Conservation (phyloP, 2,113 vertebrate genomes). For the Melanocharis versteri region DNA sequence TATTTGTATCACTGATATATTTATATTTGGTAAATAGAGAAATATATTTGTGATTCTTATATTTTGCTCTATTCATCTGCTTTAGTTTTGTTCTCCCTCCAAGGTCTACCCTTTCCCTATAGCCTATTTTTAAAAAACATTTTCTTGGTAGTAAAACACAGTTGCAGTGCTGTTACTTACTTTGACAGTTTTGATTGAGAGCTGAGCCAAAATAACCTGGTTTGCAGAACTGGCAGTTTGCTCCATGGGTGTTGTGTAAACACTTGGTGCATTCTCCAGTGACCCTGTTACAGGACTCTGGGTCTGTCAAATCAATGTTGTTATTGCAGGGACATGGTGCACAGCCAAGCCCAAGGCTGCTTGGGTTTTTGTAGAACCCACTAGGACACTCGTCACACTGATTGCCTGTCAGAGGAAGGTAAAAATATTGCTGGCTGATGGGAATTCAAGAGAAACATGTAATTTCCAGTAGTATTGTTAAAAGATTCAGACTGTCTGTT, state of each 20-base stretch:
- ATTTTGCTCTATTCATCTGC: neutral
- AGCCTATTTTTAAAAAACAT: neutral
- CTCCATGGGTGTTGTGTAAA: conserved; percentile 80
- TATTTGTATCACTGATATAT: neutral
- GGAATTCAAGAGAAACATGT: neutral
- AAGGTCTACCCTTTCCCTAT: neutral
- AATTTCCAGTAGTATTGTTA: neutral
- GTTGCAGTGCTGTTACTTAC: conserved; percentile 50
- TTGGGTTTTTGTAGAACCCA: conserved; percentile 80
- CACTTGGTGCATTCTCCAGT: conserved; percentile 82
- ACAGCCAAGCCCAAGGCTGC: conserved; percentile 56
- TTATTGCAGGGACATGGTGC: conserved; percentile 79
- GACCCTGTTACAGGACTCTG: conserved; percentile 70
- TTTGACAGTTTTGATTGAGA: conserved; percentile 78
- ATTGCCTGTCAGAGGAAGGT: conserved; percentile 66
- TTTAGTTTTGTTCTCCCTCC: neutral
- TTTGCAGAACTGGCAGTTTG: conserved; percentile 80
- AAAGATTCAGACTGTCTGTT: neutral
- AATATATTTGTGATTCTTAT: neutral
- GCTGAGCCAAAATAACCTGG: conserved; percentile 84
- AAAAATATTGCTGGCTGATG: neutral
- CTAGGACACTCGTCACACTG: conserved; percentile 76
- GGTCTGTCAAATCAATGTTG: conserved; percentile 78
- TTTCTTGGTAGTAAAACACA: neutral
- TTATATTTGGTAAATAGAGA: neutral